Conservation (phyloP, 2,888 invertebrate species). For the Phaonia tiefii region DNA sequence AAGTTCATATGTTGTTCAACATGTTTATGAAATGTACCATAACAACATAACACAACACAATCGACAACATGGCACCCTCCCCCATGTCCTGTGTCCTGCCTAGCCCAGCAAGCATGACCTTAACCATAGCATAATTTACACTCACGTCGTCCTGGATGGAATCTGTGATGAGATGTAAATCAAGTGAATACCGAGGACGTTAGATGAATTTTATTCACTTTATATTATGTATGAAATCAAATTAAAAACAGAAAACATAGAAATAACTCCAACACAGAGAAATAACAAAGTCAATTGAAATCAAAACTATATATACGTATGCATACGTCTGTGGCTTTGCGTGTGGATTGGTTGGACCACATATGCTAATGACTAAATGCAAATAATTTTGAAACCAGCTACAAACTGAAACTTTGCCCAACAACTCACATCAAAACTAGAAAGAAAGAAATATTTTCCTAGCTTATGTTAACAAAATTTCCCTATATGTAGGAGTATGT, state of each 20-base stretch:
- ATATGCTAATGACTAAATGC: constrained; percentile 26
- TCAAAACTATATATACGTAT: not conserved
- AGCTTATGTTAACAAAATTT: too few species aligned
- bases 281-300: constrained; percentile 23
- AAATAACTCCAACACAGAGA: constrained; percentile 2
- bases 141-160: not conserved
- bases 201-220: not conserved
- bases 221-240: constrained; percentile 36
- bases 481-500: too few species aligned
- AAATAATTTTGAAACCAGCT: too few species aligned
- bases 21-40: constrained; percentile 48
- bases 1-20: constrained; percentile 48
- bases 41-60: constrained; percentile 38
- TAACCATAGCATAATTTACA: not conserved
- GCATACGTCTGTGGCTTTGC: too few species aligned
- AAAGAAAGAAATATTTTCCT: too few species aligned
- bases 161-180: constrained; percentile 34
- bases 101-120: not conserved
- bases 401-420: too few species aligned
- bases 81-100: not conserved
- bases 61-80: constrained; percentile 19
- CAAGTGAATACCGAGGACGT: constrained; percentile 23
- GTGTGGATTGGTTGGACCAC: too few species aligned
- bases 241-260: constrained; percentile 34
- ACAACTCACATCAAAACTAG: too few species aligned